Percentiles rank a stretch among this genome's conserved stretches.
Evolutionary conservation across 1,140 invertebrate species (phyloP).

Genomic region (Pachyrhynchus sulphureomaculatus): DNA sequence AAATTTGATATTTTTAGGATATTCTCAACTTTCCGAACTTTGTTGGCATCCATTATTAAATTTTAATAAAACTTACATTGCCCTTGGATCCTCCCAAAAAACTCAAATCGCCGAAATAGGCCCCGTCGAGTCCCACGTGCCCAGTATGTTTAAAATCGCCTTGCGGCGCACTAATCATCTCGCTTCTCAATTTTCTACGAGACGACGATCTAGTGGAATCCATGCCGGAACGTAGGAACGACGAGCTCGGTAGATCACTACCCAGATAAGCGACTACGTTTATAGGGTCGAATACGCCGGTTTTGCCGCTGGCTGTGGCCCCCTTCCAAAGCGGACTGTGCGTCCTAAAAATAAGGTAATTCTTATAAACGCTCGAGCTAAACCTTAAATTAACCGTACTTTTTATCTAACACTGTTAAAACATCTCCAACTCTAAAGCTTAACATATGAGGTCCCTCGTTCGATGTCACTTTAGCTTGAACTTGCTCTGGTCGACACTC

Average conservation of each 20-base stretch:
- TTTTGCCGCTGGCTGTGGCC: conserved; percentile 79
- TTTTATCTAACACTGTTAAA: conserved; percentile 92
- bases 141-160: conserved; percentile 95
- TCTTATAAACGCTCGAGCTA: no score
- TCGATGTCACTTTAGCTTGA: conserved; percentile 49
- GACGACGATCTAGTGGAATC: conserved; percentile 61
- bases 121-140: conserved; percentile 95
- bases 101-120: conserved; percentile 93
- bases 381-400: conserved; percentile 62
- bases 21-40: no score
- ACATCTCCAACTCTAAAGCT: conserved; percentile 85
- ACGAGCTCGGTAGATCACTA: conserved; percentile 66
- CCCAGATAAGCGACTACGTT: conserved; percentile 86
- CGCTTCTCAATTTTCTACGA: conserved; percentile 72
- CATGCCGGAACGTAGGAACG: conserved; percentile 50
- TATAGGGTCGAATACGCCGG: conserved; percentile 86
- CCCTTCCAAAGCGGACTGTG: conserved; percentile 77
- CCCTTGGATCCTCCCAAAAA: conserved; percentile 70
- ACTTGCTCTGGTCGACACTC: conserved; percentile 91
- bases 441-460: conserved; percentile 66
- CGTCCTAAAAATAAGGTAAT: conserved; percentile 40
- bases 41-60: no score
- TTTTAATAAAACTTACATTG: conserved; percentile 58
- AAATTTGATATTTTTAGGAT: no score
- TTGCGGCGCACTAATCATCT: conserved; percentile 96